Evolutionary conservation across 1,140 invertebrate species (phyloP), one percentile per base, ranked within the genome.

Genomic region (Helicoverpa zea): DNA sequence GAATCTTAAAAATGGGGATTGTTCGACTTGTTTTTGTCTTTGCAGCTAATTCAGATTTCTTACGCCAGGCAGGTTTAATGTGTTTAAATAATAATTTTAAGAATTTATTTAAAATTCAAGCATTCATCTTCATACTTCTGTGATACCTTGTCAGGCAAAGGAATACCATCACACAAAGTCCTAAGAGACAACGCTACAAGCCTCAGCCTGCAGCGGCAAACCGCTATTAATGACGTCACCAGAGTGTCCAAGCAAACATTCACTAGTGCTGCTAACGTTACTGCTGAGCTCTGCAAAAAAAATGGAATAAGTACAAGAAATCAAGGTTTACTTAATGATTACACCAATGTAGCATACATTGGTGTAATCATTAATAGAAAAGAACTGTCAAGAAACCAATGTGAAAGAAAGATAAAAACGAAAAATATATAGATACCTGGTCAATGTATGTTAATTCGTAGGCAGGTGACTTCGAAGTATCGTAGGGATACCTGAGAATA

Each of bases 231-330:
- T 9, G 94, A 90, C 0, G 92, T 90, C 16, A 95, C 88, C 23
- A 96, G 72, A 3, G 91, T 94, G 52, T 96, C 96, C 81, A 95
- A 91, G 51, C 90, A 92, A 0, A 96, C 87, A 74, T 96, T 96
- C 4, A 95, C 90, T 23, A 88, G 86, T 4, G 94, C 95, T 2
- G 89, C 88, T 4, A 94, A 70, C n/a, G 89, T 82, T 14, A 96
- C 79, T 0, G 94, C 92, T n/a, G 63, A 29, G 23, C 76, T 76
- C 82, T 84, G 35, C 14, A 66, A 47, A 12, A 30, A n/a, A 35
- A 64, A 35, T 11, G 23, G 23, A 29, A 59, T 7, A 35, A 35
- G 35, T 35, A 35, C 3, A 35, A 35, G 35, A 5, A 35, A 7
- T 35, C 35, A 35, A 23, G 35, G 35, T 7, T 3, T 35, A 35